phyloP scores from a whole-genome alignment of 2,888 invertebrate genomes.

The Chydorus sphaericus region DNA sequence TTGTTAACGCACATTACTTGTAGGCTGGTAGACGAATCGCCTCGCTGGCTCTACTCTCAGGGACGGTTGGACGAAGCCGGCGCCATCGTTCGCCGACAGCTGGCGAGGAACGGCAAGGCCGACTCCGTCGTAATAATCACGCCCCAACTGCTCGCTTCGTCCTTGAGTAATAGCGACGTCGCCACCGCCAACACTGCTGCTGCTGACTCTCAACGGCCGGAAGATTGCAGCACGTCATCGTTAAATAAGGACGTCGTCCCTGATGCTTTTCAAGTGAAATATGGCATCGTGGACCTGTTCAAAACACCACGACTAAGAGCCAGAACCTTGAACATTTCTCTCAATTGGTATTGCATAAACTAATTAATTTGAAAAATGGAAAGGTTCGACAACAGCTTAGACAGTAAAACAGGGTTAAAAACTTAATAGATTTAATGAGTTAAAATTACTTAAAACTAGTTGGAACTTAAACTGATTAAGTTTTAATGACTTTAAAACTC shows the following conservation, averaged over 20 bases:
- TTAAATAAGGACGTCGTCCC: too few relatives aligned
- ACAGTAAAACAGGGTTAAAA: too few relatives aligned
- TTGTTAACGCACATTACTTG: too few relatives aligned
- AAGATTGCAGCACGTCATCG: too few relatives aligned
- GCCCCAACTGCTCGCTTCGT: neutral
- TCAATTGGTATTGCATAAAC: conserved; percentile 68
- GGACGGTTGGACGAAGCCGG: conserved; percentile 57
- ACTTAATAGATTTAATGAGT: too few relatives aligned
- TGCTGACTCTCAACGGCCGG: too few relatives aligned
- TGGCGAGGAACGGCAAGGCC: conserved; percentile 3
- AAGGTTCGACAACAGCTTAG: too few relatives aligned
- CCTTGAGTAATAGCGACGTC: neutral
- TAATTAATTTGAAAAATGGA: too few relatives aligned
- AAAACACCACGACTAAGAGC: conserved; percentile 60
- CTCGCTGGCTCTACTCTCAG: conserved; percentile 75
- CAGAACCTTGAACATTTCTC: conserved; percentile 63
- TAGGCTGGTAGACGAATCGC: conserved; percentile 77
- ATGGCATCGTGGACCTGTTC: conserved; percentile 37
- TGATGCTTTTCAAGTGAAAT: too few relatives aligned
- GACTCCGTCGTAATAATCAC: conserved; percentile 14
- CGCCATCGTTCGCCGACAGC: conserved; percentile 52
- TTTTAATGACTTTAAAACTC: too few relatives aligned
- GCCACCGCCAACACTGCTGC: neutral
- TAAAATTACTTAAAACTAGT: too few relatives aligned
- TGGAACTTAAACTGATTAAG: too few relatives aligned